Base-by-base conservation (phyloP, 2,113 vertebrate genomes). In the Melanotaenia duboulayi region DNA sequence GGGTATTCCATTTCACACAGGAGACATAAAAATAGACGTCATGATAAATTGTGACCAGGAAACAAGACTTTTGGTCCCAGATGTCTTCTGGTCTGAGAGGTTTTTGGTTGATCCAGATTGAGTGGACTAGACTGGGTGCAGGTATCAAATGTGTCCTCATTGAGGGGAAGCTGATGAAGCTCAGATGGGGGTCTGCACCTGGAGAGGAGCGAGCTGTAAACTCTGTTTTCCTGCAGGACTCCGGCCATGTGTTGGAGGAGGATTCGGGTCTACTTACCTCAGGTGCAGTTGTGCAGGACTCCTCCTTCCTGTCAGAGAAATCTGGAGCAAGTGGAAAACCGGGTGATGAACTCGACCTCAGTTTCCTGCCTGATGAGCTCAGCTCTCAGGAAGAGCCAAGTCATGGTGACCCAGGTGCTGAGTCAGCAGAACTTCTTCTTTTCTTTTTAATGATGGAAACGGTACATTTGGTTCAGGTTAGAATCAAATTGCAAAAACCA, bases 301-400 rank as follows among this genome's bases (percentile, higher is more conserved):
- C 79, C 49, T 80, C 90, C 42, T 83, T 76, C 9, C 77, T 76
- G 10, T 92, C 74, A 0, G 37, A 1, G 1, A 83, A 86, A 50
- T 68, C 81, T 2, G 90, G 86, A 62, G 46, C 74, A 20, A 89
- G 93, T 7, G 46, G 87, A 0, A 57, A 84, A 3, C 84, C 94
- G 83, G 94, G 94, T 4, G 79, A 92, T 0, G 68, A 88, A 0
- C 91, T 97, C 73, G 97, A 99, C 86, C 94, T 99, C 79, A 97
- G 96, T 87, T 97, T 98, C 81, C 92, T 98, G 28, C 95, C 96
- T 9, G 97, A 99, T 83, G 95, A 97, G 4, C 78, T 98, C 3
- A 80, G 81, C 17, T 88, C 57, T 1, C 85, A 77, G 48, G 79
- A 76, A 0, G 50, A 72, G 50, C 23, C 2, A 0, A 19, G 58